Base-by-base conservation (phyloP, 1,140 invertebrate genomes). In the Zaprionus inermis region DNA sequence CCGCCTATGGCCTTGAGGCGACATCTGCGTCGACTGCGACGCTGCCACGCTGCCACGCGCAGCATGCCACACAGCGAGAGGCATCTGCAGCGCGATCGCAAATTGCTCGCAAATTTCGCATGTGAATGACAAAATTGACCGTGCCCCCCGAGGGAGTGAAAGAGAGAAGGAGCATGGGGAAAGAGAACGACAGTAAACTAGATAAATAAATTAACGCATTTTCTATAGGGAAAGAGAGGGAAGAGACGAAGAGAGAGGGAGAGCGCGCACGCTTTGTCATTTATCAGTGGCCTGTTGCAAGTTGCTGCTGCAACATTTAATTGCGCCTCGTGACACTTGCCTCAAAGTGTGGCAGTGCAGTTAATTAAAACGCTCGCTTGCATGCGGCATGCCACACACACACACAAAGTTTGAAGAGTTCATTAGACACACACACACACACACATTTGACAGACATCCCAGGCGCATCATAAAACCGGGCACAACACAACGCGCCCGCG, bases 1-100 rank as follows among this genome's bases (percentile, higher is more conserved):
- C 79, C 67, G 56, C 41, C 69, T 52, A 30, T 67, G 78, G 54
- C 82, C 78, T 78, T 78, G 81, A 76, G 67, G 56, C 81, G 64
- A 78, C 82, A 66, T 70, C 60, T 78, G 63, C 58, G 28, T 38
- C 28, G 3, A 52, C 5, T 4, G 30, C 30, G 30, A 32, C 30
- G 30, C 30, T 32, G 14, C 16, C 60, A 38, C 16, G 46, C 51
- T 63, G 3, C 30, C 5, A 16, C 58, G 49, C 60, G 16, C 61
- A 57, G 69, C 69, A 65, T 64, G 69, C 56, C 57, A 54, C 71
- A 72, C 16, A 60, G 49, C 59, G 6, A 20, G 6, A 20, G 58
- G 11, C 28, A 18, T 30, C 24, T 54, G 14, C 36, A 11, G 18
- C 22, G 11, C 34, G 16, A 30, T 32, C 12, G 44, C 36, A 65